phyloP scores from a whole-genome alignment of 1,140 invertebrate genomes.

The Aradophagus sp. region DNA sequence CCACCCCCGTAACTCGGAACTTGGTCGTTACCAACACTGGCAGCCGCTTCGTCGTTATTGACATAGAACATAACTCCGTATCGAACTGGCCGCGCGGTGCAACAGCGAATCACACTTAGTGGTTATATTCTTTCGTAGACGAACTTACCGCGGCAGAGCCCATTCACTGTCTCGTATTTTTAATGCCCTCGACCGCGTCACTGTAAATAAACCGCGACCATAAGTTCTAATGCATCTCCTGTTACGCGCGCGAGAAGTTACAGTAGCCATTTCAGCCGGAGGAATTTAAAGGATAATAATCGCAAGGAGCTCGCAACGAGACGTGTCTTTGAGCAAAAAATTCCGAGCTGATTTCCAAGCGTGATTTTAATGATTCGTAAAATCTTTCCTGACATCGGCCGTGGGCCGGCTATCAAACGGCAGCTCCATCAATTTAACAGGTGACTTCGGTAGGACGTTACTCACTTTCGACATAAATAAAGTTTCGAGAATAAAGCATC shows the following conservation, averaged over 20 bases:
- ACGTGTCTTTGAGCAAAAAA: no score
- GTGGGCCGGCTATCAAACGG: no score
- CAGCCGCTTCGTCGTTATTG: constrained; percentile 58
- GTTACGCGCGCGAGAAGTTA: no score
- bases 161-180: constrained; percentile 39
- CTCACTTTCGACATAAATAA: no score
- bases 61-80: constrained; percentile 65
- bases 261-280: no score
- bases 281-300: constrained; percentile 4
- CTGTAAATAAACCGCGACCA: constrained; percentile 9
- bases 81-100: constrained; percentile 55
- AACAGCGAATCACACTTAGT: constrained; percentile 72
- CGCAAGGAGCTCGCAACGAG: no score
- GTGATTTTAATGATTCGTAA: no score
- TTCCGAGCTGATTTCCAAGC: no score
- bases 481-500: no score
- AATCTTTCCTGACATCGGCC: no score
- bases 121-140: constrained; percentile 57
- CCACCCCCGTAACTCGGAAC: constrained; percentile 24
- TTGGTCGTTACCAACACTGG: constrained; percentile 42
- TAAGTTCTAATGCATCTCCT: constrained; percentile 17
- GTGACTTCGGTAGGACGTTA: no score
- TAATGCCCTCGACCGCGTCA: constrained; percentile 8
- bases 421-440: no score
- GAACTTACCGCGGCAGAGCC: constrained; percentile 20